phyloP scores from a whole-genome alignment of 2,888 invertebrate genomes.

The Dryococelus australis region DNA sequence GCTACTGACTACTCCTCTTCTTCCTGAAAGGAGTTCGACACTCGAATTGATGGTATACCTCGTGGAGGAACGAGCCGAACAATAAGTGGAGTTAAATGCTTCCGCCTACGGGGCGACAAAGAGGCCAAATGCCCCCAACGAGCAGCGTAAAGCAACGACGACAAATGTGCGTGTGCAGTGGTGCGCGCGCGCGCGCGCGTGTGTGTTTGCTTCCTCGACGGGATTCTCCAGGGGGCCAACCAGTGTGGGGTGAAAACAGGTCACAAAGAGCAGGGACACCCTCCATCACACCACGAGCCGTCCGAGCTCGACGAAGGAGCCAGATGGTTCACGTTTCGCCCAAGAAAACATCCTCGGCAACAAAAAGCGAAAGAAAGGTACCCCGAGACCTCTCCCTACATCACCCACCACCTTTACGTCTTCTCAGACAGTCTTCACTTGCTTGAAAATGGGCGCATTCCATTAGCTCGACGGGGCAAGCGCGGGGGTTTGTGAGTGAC shows the following conservation, averaged over 20 bases:
- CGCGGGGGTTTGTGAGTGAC: background rate
- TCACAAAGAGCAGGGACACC: background rate
- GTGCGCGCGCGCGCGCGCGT: background rate
- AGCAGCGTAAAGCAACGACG: background rate
- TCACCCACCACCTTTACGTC: background rate
- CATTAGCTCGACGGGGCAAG: background rate
- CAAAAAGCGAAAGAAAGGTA: background rate
- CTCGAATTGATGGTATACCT: background rate
- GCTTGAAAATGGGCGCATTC: background rate
- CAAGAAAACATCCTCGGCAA: constrained; percentile 8
- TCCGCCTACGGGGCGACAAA: too few species aligned
- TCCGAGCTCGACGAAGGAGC: background rate
- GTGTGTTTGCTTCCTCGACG: background rate
- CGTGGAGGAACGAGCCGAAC: background rate
- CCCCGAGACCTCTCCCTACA: background rate
- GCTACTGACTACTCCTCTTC: too few species aligned
- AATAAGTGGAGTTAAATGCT: background rate
- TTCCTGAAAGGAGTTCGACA: too few species aligned
- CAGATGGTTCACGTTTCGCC: constrained; percentile 1
- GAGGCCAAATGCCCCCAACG: too few species aligned
- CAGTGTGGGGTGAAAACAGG: background rate
- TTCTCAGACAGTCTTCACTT: background rate
- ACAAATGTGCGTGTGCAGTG: background rate
- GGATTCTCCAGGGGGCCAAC: too few species aligned
- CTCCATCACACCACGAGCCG: background rate